A percentile compares a stretch with the other conserved stretches of the same genome.
Evolutionary conservation across 2,797 vertebrate species (phyloP).

Genomic region (Eutrigla gurnardus): DNA sequence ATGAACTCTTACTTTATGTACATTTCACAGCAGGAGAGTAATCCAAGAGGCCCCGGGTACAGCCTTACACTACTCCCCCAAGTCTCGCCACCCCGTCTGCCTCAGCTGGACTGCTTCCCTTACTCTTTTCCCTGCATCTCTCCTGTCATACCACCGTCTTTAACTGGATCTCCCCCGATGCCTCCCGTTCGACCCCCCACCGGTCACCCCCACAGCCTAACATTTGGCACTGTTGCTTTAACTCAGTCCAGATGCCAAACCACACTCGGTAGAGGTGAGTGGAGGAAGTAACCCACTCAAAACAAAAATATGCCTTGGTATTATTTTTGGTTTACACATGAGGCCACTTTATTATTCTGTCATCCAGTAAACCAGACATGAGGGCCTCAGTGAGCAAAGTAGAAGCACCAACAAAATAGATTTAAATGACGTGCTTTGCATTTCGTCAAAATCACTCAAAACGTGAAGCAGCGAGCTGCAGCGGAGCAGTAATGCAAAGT

Average conservation of each 20-base stretch:
- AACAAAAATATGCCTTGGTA: constrained; percentile 29
- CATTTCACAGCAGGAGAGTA: constrained; percentile 70
- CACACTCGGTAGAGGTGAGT: constrained; percentile 28
- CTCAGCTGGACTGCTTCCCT: constrained; percentile 34
- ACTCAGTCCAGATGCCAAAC: constrained; percentile 78
- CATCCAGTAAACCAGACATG: constrained; percentile 7
- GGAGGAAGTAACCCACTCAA: constrained; percentile 10
- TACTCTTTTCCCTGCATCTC: constrained; percentile 27
- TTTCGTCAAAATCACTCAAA: constrained; percentile 39
- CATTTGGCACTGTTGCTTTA: constrained; percentile 75
- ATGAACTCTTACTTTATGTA: constrained; percentile 74
- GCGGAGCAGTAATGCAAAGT: constrained; percentile 41
- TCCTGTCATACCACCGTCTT: constrained; percentile 37
- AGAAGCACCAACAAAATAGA: constrained; percentile 3
- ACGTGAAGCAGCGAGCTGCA: background rate
- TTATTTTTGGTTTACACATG: constrained; percentile 45
- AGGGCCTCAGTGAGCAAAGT: background rate
- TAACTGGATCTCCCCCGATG: constrained; percentile 26
- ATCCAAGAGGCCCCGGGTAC: constrained; percentile 51
- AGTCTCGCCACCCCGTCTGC: constrained; percentile 23
- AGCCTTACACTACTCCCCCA: constrained; percentile 36
- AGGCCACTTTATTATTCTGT: constrained; percentile 22
- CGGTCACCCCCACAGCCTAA: constrained; percentile 56
- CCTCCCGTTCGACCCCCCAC: constrained; percentile 45
- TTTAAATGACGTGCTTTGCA: constrained; percentile 25